These are phyloP conservation scores for Noctua pronuba DNA, from an alignment of 2,888 invertebrate genomes.

Conservation along the genomic window DNA sequence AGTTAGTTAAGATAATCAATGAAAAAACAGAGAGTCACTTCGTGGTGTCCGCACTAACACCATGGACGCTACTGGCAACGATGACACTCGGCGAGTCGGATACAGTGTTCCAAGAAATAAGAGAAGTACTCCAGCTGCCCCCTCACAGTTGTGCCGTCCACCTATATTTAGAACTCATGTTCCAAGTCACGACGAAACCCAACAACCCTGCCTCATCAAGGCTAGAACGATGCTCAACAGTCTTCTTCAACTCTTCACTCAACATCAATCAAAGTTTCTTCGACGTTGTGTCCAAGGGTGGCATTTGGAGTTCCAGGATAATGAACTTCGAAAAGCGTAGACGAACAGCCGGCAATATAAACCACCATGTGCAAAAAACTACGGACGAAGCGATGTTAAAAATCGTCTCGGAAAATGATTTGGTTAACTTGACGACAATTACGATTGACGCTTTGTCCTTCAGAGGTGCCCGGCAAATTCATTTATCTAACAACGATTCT, in stretches of 20 bases:
- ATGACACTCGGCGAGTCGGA: slow-evolving; percentile 78
- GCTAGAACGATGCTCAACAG: slow-evolving; percentile 76
- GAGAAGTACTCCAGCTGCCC: slow-evolving; percentile 63
- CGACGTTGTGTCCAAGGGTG: slow-evolving; percentile 62
- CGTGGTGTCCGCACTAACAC: slow-evolving; percentile 79
- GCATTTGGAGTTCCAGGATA: slow-evolving; percentile 71
- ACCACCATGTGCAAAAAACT: slow-evolving; percentile 74
- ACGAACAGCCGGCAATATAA: slow-evolving; percentile 74
- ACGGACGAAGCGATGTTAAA: slow-evolving; percentile 81
- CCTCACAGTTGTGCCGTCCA: slow-evolving; percentile 79
- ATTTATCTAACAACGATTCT: slow-evolving; percentile 76
- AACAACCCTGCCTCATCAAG: slow-evolving; percentile 63
- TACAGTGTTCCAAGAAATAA: slow-evolving; percentile 75
- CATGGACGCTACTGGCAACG: slow-evolving; percentile 80
- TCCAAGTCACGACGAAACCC: slow-evolving; percentile 62
- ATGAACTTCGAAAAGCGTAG: slow-evolving; percentile 73
- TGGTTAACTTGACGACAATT: slow-evolving; percentile 73
- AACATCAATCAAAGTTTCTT: slow-evolving; percentile 71
- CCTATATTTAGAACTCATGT: slow-evolving; percentile 76
- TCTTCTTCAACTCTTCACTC: slow-evolving; percentile 76
- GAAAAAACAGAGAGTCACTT: slow-evolving; percentile 82
- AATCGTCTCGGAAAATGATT: slow-evolving; percentile 76
- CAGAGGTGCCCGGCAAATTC: slow-evolving; percentile 79
- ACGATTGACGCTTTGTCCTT: slow-evolving; percentile 83
- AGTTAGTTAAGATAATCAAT: slow-evolving; percentile 71